Percentiles rank a stretch among this genome's conserved stretches.
These are phyloP conservation scores for Lophius americanus DNA, from an alignment of 2,797 vertebrate species.

Conservation along the genomic window DNA sequence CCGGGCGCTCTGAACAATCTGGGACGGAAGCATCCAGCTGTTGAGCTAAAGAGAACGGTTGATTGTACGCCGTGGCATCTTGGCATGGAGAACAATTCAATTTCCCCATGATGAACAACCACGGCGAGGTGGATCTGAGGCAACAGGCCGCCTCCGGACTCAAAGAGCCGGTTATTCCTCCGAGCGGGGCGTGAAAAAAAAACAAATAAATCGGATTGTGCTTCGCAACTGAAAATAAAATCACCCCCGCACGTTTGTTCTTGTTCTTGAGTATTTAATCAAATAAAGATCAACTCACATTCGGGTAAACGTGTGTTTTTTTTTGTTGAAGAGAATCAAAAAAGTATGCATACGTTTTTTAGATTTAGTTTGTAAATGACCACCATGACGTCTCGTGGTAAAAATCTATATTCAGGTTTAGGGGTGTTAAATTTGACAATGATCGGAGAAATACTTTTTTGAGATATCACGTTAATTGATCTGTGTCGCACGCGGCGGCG, in stretches of 20 bases:
- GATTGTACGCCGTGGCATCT: slow-evolving; percentile 72
- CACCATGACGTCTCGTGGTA: no score
- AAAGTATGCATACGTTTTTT: no score
- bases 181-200: slow-evolving; percentile 27
- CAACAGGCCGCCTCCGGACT: slow-evolving; percentile 41
- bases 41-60: slow-evolving; percentile 71
- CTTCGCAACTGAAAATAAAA: slow-evolving; percentile 29
- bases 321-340: no score
- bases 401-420: no score
- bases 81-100: slow-evolving; percentile 79
- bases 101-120: slow-evolving; percentile 78
- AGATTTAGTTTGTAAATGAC: no score
- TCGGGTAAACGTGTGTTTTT: no score
- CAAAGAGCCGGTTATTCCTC: slow-evolving; percentile 33
- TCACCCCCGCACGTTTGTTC: slow-evolving; percentile 19
- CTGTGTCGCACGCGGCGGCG: no score
- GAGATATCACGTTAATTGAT: no score
- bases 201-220: slow-evolving; percentile 31
- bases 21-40: slow-evolving; percentile 71
- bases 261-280: slow-evolving; percentile 6
- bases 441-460: no score
- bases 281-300: no score
- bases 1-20: slow-evolving; percentile 66
- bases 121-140: slow-evolving; percentile 59
- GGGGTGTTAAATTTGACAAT: no score